Percentiles rank a stretch among this genome's conserved stretches.
Evolutionary conservation across 2,113 vertebrate species (phyloP).

Genomic region (Calidris pygmaea): DNA sequence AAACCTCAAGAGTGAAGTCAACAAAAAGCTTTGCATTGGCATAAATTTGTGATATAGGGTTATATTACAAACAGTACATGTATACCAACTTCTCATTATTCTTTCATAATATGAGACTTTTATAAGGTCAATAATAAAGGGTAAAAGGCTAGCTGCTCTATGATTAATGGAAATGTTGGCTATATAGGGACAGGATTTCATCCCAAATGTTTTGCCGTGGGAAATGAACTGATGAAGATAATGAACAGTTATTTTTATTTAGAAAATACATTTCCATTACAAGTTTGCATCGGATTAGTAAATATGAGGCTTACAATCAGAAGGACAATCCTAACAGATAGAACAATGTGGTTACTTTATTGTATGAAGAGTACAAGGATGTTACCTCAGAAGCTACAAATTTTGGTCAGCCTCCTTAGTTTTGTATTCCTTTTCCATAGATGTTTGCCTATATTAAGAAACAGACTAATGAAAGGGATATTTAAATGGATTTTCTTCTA

Average conservation of each 20-base stretch:
- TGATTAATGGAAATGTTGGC: background rate
- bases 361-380: background rate
- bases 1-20: background rate
- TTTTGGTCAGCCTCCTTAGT: background rate
- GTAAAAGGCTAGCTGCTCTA: background rate
- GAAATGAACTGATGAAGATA: background rate
- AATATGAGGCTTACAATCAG: background rate
- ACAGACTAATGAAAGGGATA: background rate
- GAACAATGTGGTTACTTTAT: background rate
- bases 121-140: background rate
- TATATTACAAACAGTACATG: background rate
- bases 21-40: background rate
- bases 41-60: background rate
- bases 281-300: background rate
- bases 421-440: background rate
- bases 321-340: background rate
- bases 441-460: background rate
- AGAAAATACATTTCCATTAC: background rate
- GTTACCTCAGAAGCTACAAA: background rate
- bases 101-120: background rate
- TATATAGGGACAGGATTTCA: background rate
- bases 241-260: background rate
- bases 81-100: background rate
- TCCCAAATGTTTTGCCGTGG: background rate
- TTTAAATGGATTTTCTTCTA: background rate